Evolutionary conservation across 2,797 vertebrate species (phyloP), one percentile per base, ranked within the genome.

Genomic region (Gallinago stenura): DNA sequence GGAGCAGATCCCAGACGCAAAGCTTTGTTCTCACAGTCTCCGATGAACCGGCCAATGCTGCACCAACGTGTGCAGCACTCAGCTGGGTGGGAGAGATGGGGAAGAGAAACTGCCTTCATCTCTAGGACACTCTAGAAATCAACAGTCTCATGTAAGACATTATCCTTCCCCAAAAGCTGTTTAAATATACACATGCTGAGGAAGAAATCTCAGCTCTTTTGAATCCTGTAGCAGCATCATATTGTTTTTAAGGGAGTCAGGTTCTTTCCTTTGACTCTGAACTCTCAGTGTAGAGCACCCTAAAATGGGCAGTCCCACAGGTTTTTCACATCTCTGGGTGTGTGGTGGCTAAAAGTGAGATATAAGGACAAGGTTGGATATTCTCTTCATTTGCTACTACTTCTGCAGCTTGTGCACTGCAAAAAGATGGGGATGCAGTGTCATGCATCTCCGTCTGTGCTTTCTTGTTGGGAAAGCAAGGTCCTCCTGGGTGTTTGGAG

Each of bases 241-340:
- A 9, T 64, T 65, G 8, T 30, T 73, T 92, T 61, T 71, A 81
- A 75, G 21, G 33, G 51, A 82, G 31, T 33, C 45, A 21, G 7
- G 7, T 92, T 87, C n/a, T 85, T 86, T 56, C n/a, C 53, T 86
- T 54, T 85, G 64, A 19, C 35, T 66, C 43, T 39, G 58, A 93
- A 14, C 33, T 39, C 6, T 81, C 18, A 9, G 64, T 45, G 50
- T 73, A 71, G 31, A 80, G 41, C 26, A 78, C 21, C 21, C 30
- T 75, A 30, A 90, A 87, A n/a, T 15, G 24, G 16, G 18, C 7
- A 57, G 57, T 73, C 48, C 25, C 7, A 33, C 7, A 41, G n/a
- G 53, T 79, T 86, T 19, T 61, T 90, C 45, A 8, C 6, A 10
- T n/a, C 64, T 92, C 45, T 73, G 48, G 6, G 16, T 30, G 9